These are phyloP conservation scores for Lepus timidus DNA, from an alignment of 2,113 vertebrate species.

Conservation along the genomic window DNA sequence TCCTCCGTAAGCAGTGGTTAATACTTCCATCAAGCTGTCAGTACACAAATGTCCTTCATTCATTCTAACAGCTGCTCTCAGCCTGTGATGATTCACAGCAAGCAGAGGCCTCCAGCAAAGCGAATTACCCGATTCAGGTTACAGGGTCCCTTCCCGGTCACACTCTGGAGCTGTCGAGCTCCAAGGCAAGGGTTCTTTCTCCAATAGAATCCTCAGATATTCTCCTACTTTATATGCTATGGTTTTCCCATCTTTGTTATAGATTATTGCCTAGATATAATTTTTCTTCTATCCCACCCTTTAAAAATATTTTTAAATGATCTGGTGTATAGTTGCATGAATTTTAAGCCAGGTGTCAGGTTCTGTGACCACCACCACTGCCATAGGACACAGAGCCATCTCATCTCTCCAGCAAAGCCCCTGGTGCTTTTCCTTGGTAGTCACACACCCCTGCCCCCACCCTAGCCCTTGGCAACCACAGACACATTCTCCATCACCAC, in stretches of 20 bases:
- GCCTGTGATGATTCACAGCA: background rate
- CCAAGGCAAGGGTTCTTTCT: background rate
- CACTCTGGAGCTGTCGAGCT: background rate
- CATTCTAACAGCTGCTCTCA: background rate
- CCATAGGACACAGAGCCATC: background rate
- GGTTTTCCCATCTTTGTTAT: background rate
- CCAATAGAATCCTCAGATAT: background rate
- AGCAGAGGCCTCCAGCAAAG: background rate
- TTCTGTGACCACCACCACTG: background rate
- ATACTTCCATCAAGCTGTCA: background rate
- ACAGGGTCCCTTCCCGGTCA: background rate
- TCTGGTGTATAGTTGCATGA: background rate
- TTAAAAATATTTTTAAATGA: constrained; percentile 8
- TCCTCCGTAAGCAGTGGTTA: background rate
- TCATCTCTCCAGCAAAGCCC: background rate
- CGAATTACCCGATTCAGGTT: background rate
- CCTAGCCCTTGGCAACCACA: background rate
- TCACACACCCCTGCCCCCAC: background rate
- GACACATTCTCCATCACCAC: background rate
- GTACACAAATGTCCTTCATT: background rate
- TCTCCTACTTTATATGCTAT: background rate
- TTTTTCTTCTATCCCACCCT: background rate
- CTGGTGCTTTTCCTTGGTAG: background rate
- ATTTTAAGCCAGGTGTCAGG: background rate
- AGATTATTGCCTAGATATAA: background rate